Base-by-base conservation (phyloP, 2,113 vertebrate species). In the Galeopterus variegatus region DNA sequence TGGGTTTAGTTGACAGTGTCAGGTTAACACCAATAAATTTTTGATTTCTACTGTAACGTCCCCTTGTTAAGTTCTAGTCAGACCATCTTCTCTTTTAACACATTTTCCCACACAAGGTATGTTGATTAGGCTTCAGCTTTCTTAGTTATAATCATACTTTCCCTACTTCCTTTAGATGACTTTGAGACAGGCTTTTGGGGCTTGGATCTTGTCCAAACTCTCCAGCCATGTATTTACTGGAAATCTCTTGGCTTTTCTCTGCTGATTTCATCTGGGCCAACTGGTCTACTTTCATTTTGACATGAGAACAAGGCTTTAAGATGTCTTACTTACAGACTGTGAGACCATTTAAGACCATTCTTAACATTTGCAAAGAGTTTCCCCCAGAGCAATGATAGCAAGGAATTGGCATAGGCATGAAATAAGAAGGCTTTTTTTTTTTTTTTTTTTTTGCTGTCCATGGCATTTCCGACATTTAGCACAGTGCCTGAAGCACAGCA, bases 201-300 rank as follows among this genome's bases (percentile, higher is more conserved):
- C n/a, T 97, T 94, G 94, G 85, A 94, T 56, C 48, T 86, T 41
- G 15, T 89, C 77, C 95, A 97, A 84, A 69, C 24, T 86, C 72
- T 88, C 45, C 41, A 95, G 90, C 26, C 56, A 19, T 84, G 33
- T 60, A 94, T 73, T 97, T 95, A 96, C 96, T 92, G 86, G 88
- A 97, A 96, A 75, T 96, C 18, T 70, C 56, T 91, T 95, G 92
- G 93, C 79, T 90, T 94, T 81, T 95, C 94, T 94, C 69, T 93
- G 33, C 75, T 73, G 88, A 83, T 58, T 26, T 19, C 50, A 48
- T 93, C 31, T 72, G 69, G 33, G 62, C 77, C 72, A 94, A 83
- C 19, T 83, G 82, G 26, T 93, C 70, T 94, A 76, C 81, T 88
- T 96, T 81, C 54, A 77, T 85, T 94, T 96, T 92, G 18, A 67